Percentiles rank a stretch among this genome's conserved stretches.
Evolutionary conservation across 2,888 invertebrate species (phyloP).

Genomic region (Drosophila helvetica): DNA sequence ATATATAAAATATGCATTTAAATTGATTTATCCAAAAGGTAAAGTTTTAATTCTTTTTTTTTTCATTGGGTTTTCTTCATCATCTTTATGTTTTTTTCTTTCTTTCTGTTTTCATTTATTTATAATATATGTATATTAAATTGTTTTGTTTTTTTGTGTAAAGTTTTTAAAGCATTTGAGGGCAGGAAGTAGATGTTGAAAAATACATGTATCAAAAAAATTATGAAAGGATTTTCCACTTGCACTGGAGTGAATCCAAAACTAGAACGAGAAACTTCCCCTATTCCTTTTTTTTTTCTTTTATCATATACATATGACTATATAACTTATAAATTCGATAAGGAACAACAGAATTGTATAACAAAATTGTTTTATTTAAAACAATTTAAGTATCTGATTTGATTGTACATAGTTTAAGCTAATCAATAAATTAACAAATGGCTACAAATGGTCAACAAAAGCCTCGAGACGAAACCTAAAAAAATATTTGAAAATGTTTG

Average conservation of each 20-base stretch:
- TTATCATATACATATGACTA: constrained; percentile 13
- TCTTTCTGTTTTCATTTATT: constrained; percentile 29
- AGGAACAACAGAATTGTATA: constrained; percentile 33
- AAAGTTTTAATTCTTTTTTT: constrained; percentile 75
- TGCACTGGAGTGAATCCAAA: constrained; percentile 54
- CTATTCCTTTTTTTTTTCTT: constrained; percentile 20
- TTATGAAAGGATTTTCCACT: constrained; percentile 56
- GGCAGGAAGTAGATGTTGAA: constrained; percentile 80
- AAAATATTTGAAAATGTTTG: constrained; percentile 15
- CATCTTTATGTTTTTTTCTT: constrained; percentile 31
- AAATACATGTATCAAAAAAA: constrained; percentile 78
- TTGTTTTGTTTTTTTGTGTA: constrained; percentile 65
- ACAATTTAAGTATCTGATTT: constrained; percentile 55
- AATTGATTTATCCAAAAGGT: constrained; percentile 79
- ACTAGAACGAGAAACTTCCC: constrained; percentile 16
- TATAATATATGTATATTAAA: constrained; percentile 60
- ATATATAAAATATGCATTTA: constrained; percentile 78
- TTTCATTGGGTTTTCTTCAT: constrained; percentile 34
- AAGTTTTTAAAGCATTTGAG: constrained; percentile 78
- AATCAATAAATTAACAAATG: constrained; percentile 19
- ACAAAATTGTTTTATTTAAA: constrained; percentile 30
- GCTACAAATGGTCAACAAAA: constrained; percentile 6
- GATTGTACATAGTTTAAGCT: constrained; percentile 62
- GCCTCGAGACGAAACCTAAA: constrained; percentile 13
- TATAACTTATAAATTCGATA: constrained; percentile 11